Percentiles rank a stretch among this genome's conserved stretches.
Conservation (phyloP, 1,140 invertebrate genomes). For the Musca domestica region DNA sequence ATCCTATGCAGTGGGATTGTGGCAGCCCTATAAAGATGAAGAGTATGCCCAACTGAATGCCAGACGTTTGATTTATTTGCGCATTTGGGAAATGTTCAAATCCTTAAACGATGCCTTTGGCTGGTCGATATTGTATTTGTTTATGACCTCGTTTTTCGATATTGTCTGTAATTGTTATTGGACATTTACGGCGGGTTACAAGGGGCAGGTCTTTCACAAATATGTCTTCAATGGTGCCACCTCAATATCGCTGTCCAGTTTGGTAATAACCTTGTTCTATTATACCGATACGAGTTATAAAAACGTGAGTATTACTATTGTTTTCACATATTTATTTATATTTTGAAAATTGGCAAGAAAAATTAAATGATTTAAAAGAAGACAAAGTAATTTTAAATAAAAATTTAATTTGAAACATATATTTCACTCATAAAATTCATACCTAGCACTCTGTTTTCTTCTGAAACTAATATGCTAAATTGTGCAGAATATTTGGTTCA, state of each 20-base stretch:
- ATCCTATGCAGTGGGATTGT: slow-evolving; percentile 27
- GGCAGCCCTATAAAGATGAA: slow-evolving; percentile 38
- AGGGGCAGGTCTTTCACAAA: neutral
- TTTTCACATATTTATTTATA: no score
- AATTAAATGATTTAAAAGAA: no score
- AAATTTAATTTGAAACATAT: no score
- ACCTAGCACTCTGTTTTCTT: no score
- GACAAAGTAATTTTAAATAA: no score
- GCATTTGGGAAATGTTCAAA: slow-evolving; percentile 41
- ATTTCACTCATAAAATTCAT: no score
- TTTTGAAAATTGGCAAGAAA: no score
- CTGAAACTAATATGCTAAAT: no score
- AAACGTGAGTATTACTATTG: slow-evolving; percentile 49
- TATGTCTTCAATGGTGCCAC: slow-evolving; percentile 36
- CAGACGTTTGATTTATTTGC: slow-evolving; percentile 36
- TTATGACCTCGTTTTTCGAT: slow-evolving; percentile 36
- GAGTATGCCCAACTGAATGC: slow-evolving; percentile 37
- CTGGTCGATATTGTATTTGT: slow-evolving; percentile 40
- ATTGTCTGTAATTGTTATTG: slow-evolving; percentile 44
- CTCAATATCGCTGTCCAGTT: slow-evolving; percentile 32
- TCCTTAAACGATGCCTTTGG: slow-evolving; percentile 41
- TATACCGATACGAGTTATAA: slow-evolving; percentile 36
- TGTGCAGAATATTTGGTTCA: no score
- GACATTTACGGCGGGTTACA: slow-evolving; percentile 30
- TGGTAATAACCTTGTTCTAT: slow-evolving; percentile 36